phyloP scores from a whole-genome alignment of 2,113 vertebrate species.

The Anguilla rostrata region DNA sequence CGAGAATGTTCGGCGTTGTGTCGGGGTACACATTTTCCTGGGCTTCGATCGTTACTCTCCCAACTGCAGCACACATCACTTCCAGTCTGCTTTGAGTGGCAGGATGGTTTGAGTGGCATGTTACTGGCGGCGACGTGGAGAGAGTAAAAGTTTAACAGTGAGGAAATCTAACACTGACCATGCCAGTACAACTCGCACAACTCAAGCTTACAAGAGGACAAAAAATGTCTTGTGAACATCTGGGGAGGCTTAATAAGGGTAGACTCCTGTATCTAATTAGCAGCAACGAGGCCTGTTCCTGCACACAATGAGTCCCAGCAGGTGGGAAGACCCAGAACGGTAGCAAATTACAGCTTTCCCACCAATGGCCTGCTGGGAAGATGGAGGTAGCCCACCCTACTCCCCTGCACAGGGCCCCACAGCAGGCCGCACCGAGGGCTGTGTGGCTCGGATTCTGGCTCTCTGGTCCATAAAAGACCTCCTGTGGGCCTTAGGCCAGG shows the following conservation, averaged over 20 bases:
- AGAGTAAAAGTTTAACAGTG: not conserved
- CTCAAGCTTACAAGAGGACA: not conserved
- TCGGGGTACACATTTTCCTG: not conserved
- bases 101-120: not conserved
- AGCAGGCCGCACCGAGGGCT: not conserved
- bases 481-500: not conserved
- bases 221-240: constrained; percentile 4
- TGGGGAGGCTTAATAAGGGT: constrained; percentile 17
- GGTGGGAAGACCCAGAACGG: constrained; percentile 13
- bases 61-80: not conserved
- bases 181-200: not conserved
- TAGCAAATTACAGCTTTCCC: constrained; percentile 18
- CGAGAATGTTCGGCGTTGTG: not conserved
- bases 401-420: not conserved
- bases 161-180: not conserved
- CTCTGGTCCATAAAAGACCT: constrained; percentile 8
- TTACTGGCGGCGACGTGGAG: not conserved
- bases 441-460: not conserved
- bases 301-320: constrained; percentile 19
- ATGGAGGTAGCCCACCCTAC: not conserved
- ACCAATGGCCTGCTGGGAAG: constrained; percentile 18
- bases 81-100: not conserved
- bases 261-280: constrained; percentile 21
- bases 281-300: constrained; percentile 7
- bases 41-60: not conserved